Conservation (phyloP, 1,140 invertebrate genomes). For the Drosophila teissieri region DNA sequence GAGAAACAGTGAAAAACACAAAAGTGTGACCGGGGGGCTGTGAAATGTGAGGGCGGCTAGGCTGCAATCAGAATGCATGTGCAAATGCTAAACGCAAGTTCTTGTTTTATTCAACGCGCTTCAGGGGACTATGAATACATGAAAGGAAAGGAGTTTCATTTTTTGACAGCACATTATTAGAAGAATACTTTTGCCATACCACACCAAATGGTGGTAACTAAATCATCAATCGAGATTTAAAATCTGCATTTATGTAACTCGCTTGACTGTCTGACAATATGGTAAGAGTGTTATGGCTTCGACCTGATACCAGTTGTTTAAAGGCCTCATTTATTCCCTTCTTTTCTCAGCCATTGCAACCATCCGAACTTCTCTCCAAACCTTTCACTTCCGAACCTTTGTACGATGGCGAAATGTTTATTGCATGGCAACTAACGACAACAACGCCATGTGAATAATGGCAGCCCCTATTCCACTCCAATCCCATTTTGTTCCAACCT, state of each 20-base stretch:
- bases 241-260: background rate
- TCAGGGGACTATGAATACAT: background rate
- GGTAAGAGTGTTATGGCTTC: too few species aligned
- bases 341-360: background rate
- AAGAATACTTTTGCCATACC: too few species aligned
- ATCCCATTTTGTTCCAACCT: too few species aligned
- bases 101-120: background rate
- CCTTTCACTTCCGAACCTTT: background rate
- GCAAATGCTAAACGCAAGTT: background rate
- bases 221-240: background rate
- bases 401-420: conserved; percentile 21
- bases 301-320: too few species aligned
- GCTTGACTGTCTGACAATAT: background rate
- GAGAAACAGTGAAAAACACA: background rate
- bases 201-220: too few species aligned
- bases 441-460: conserved; percentile 16
- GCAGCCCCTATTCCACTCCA: background rate
- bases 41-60: too few species aligned
- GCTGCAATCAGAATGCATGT: background rate
- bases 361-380: background rate
- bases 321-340: conserved; percentile 16
- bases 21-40: background rate
- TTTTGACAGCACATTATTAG: background rate
- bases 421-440: conserved; percentile 36
- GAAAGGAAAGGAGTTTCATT: background rate